Base-by-base conservation (phyloP, 2,113 vertebrate species). In the Cochlearius cochlearius region DNA sequence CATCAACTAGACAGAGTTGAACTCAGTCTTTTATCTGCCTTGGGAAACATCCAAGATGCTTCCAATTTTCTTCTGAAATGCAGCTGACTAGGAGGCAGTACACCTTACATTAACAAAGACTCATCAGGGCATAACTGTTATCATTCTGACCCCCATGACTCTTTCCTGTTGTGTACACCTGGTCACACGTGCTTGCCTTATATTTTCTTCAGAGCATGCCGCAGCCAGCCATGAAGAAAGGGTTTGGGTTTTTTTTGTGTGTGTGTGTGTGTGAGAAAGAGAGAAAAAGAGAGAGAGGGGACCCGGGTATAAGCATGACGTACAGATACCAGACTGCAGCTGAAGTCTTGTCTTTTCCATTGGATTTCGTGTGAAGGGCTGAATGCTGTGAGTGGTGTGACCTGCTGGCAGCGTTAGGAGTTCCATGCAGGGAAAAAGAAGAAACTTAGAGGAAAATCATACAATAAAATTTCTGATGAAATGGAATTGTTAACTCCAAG, bases 21-120 rank as follows among this genome's bases (percentile, higher is more conserved):
- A 96, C 92, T 95, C 97, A 97, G 22, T 98, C 95, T 97, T 98
- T 95, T 96, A 96, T 96, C 91, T 95, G 93, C 95, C 90, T 96
- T 98, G 86, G 97, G 97, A 98, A 85, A 96, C 59, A 94, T 95
- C 81, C 92, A 96, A 94, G 79, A 76, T 26, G 34, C 97, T 97
- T 98, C 92, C 85, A 69, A 96, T 97, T 98, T 98, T 96, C 86
- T 85, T 93, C 90, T 85, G 91, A 97, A 98, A 97, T 96, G 92
- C 88, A 95, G 92, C 83, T 97, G 96, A 97, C 89, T 97, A 86
- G 93, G 88, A 98, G 94, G 97, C 97, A 97, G 92, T 91, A 94
- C 89, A 94, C 92, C 92, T 98, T 96, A 97, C 97, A 98, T 97
- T 97, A 97, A 89, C 62, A 96, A 95, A 94, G 93, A 95, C 85